Conservation (phyloP, 2,888 invertebrate species). For the Automeris io region DNA sequence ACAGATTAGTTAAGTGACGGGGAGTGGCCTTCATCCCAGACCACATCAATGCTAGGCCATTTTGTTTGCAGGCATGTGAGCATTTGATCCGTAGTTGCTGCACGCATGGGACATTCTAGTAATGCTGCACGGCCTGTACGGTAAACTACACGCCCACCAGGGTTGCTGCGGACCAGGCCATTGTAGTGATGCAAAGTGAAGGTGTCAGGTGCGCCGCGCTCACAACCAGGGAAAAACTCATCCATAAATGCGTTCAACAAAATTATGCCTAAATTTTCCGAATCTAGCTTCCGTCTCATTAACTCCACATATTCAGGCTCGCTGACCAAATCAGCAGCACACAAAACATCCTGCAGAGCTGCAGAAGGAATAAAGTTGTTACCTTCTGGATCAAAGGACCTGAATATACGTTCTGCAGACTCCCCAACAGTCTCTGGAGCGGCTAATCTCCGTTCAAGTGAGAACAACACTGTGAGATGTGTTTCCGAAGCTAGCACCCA, state of each 20-base stretch:
- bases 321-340: conserved; percentile 88
- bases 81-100: conserved; percentile 91
- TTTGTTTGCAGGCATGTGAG: conserved; percentile 95
- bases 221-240: conserved; percentile 93
- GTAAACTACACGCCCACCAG: conserved; percentile 85
- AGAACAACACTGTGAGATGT: conserved; percentile 88
- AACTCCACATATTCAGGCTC: conserved; percentile 95
- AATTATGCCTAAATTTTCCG: conserved; percentile 93
- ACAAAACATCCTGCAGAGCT: conserved; percentile 87
- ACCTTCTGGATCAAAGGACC: conserved; percentile 93
- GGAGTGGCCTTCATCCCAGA: conserved; percentile 87
- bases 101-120: conserved; percentile 90
- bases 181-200: conserved; percentile 95
- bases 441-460: conserved; percentile 88
- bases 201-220: conserved; percentile 88
- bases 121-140: conserved; percentile 89
- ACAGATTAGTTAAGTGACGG: conserved; percentile 85
- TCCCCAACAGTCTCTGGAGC: conserved; percentile 92
- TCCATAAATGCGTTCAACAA: conserved; percentile 94
- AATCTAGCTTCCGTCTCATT: conserved; percentile 92
- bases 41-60: conserved; percentile 96
- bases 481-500: conserved; percentile 98
- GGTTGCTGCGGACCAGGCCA: conserved; percentile 90
- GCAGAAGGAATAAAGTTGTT: conserved; percentile 92
- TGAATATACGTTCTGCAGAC: conserved; percentile 90